Conservation (phyloP, 2,888 invertebrate genomes). For the Drosophila nr. fundita region DNA sequence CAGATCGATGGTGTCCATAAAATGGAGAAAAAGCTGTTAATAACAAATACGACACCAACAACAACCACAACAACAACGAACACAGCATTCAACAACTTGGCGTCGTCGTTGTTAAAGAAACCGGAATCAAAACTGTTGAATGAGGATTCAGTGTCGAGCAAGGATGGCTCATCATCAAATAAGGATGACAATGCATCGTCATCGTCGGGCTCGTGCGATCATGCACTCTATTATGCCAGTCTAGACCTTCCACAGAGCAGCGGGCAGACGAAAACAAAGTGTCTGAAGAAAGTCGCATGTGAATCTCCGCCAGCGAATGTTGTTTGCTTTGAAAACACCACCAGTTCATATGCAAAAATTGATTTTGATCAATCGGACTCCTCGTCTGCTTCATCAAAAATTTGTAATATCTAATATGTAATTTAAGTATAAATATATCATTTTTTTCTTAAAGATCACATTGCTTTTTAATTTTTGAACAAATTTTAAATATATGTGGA, state of each 20-base stretch:
- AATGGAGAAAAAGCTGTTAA: conserved; percentile 27
- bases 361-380: conserved; percentile 87
- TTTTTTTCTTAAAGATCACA: conserved; percentile 50
- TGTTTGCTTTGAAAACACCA: conserved; percentile 77
- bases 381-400: conserved; percentile 76
- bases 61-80: conserved; percentile 1
- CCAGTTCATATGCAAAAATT: conserved; percentile 91
- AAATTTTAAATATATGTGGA: conserved; percentile 6
- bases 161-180: conserved; percentile 19
- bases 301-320: conserved; percentile 79
- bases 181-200: conserved; percentile 62
- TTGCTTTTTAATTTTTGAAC: conserved; percentile 4
- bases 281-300: conserved; percentile 57
- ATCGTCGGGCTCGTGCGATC: conserved; percentile 83
- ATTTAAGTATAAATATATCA: conserved; percentile 46
- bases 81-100: conserved; percentile 26
- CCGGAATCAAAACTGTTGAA: conserved; percentile 30
- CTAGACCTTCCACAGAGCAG: conserved; percentile 86
- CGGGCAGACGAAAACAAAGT: conserved; percentile 60
- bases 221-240: conserved; percentile 88
- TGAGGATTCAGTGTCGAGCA: conserved; percentile 25
- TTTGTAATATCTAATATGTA: conserved; percentile 67
- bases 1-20: conserved; percentile 40
- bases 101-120: conserved; percentile 10
- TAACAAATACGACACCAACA: conserved; percentile 12